Percentiles rank a stretch among this genome's conserved stretches.
Evolutionary conservation across 2,113 vertebrate genomes (phyloP).

Genomic region (Hemibagrus wyckioides): DNA sequence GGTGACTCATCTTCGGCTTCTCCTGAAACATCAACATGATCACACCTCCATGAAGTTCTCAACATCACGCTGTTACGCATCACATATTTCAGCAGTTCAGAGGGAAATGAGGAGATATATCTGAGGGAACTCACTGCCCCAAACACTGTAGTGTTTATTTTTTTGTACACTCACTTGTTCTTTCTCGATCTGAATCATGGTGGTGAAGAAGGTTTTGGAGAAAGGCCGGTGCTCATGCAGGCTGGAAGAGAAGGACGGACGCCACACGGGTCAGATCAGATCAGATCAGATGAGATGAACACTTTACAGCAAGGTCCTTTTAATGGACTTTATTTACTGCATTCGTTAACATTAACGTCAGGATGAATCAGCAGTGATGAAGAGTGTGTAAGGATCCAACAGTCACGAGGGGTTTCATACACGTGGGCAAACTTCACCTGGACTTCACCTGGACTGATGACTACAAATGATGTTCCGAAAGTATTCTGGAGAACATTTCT

Average conservation of each 20-base stretch:
- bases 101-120: background rate
- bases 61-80: background rate
- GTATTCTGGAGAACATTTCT: background rate
- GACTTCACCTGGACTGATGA: background rate
- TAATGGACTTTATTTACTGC: background rate
- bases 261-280: background rate
- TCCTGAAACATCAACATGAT: conserved; percentile 69
- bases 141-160: background rate
- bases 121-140: background rate
- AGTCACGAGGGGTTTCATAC: background rate
- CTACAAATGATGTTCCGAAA: background rate
- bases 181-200: conserved; percentile 92
- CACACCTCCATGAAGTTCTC: background rate
- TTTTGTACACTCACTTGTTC: conserved; percentile 78
- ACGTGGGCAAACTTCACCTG: background rate
- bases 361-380: background rate
- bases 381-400: background rate
- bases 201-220: conserved; percentile 86
- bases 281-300: background rate
- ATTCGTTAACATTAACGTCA: background rate
- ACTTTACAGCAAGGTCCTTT: background rate
- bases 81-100: background rate
- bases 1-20: conserved; percentile 78
- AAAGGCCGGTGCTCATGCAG: conserved; percentile 86
- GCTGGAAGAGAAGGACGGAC: conserved; percentile 66